Conservation (phyloP, 2,797 vertebrate genomes). For the Macropodus opercularis region DNA sequence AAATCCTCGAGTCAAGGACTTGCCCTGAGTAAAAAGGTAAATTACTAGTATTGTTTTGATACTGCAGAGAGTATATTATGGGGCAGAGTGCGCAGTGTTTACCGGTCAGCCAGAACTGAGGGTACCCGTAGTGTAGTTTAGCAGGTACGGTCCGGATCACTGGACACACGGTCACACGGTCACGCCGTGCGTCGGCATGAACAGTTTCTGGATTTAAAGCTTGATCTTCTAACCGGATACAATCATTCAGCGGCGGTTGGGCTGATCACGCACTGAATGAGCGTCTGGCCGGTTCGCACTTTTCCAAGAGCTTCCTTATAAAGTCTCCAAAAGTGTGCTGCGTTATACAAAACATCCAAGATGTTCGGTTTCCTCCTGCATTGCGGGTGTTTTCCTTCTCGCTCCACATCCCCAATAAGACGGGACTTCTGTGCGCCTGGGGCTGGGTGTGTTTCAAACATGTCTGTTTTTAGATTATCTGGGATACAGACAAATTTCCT, state of each 20-base stretch:
- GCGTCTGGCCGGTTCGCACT: slow-evolving; percentile 10
- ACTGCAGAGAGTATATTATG: accelerated
- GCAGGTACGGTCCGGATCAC: not conserved
- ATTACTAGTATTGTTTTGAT: not conserved
- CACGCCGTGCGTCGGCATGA: not conserved
- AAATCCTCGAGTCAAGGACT: slow-evolving; percentile 25
- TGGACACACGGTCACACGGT: not conserved
- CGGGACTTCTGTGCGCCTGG: slow-evolving; percentile 41
- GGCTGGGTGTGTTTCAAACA: slow-evolving; percentile 75
- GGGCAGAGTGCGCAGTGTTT: not conserved
- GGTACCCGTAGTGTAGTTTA: slow-evolving; percentile 46
- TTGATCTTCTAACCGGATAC: not conserved
- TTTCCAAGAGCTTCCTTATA: not conserved
- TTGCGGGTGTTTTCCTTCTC: slow-evolving; percentile 50
- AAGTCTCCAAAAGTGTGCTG: slow-evolving; percentile 17
- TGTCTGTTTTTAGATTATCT: slow-evolving; percentile 75
- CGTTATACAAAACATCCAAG: not conserved
- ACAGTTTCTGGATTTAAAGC: not conserved
- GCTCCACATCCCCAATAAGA: slow-evolving; percentile 27
- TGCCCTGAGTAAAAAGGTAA: slow-evolving; percentile 49
- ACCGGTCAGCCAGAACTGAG: slow-evolving; percentile 9
- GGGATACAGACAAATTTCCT: slow-evolving; percentile 79
- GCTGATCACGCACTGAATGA: slow-evolving; percentile 14
- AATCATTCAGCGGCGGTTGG: slow-evolving; percentile 4
- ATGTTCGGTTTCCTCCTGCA: slow-evolving; percentile 38